Conservation (phyloP, 2,113 vertebrate species). For the Mesitornis unicolor region DNA sequence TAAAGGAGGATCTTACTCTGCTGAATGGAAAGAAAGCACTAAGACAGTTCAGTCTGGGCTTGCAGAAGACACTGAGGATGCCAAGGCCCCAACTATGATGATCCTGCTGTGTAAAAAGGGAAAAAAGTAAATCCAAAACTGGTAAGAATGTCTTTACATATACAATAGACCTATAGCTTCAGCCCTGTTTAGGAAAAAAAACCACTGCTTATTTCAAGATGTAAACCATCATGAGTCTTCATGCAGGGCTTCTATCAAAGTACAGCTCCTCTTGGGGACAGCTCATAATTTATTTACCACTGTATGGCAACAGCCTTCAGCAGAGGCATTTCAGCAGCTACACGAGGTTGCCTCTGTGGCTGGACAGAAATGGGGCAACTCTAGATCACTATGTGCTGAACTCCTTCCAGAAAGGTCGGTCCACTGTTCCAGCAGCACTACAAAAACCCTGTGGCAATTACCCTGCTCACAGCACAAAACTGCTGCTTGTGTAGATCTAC, state of each 20-base stretch:
- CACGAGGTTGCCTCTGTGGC: background rate
- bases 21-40: background rate
- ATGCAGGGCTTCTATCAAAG: accelerated
- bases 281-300: background rate
- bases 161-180: background rate
- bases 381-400: background rate
- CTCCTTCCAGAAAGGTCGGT: background rate
- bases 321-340: background rate
- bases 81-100: background rate
- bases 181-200: background rate
- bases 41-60: background rate
- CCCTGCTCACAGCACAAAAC: background rate
- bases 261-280: background rate
- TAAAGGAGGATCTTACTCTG: background rate
- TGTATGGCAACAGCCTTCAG: background rate
- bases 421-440: background rate
- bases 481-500: accelerated
- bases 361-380: background rate
- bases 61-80: background rate
- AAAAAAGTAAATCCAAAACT: background rate
- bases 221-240: background rate
- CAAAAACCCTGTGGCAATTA: background rate
- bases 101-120: background rate
- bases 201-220: background rate
- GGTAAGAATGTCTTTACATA: background rate